Evolutionary conservation across 2,888 invertebrate species (phyloP), one percentile per base, ranked within the genome.

Genomic region (Sesamia inferens): DNA sequence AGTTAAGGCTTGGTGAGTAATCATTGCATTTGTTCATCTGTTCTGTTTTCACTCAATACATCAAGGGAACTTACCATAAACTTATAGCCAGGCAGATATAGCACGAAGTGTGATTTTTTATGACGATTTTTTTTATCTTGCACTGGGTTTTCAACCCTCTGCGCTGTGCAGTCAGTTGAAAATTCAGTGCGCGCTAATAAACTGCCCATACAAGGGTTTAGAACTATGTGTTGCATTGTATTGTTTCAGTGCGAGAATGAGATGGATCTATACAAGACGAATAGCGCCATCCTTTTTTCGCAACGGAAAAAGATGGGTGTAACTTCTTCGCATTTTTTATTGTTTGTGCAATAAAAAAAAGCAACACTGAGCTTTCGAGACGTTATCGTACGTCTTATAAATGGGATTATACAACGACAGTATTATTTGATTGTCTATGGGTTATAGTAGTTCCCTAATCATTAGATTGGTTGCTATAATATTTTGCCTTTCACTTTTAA

Each of bases 1-100:
- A 87, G 91, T 97, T 22, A 94, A 88, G 64, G 91, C 90, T 82
- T 96, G 96, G 97, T 97, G 91, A 90, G 94, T 95, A 69, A 64
- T 61, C 73, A 81, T 73, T 55, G 39, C 22, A 51, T 64, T 63
- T 70, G 8, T 66, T 22, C 71, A 74, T 71, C n/a, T 68, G 81
- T 79, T 47, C 5, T 39, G 66, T 82, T 42, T 59, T 22, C 61
- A 47, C 51, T 19, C 48, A 13, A 16, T 62, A 31, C n/a, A 42
- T 14, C 42, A 51, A 51, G 39, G 72, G 75, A 69, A 58, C 75
- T 51, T 75, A 67, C 44, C 48, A 57, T 75, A 58, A 59, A 63
- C 57, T 22, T 58, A 51, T 22, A 24, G 8, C 16, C n/a, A 65
- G 39, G 47, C 47, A 31, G 13, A 47, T 31, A 55, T 31, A 70